Evolutionary conservation across 2,888 invertebrate species (phyloP), one percentile per base, ranked within the genome.

Genomic region (Conistra vaccinii): DNA sequence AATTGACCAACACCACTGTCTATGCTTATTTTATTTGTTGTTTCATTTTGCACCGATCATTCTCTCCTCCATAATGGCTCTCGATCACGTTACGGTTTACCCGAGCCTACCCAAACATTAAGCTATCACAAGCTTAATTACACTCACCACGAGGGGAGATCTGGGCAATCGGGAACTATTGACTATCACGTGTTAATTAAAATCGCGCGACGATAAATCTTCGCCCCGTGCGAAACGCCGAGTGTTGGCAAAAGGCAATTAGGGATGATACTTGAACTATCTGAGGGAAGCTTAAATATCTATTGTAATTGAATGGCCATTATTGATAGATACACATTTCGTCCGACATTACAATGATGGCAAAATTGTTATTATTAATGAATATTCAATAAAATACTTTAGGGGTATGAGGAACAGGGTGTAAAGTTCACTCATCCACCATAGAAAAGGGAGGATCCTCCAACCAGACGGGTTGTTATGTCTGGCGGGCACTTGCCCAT

Each of bases 141-240:
- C 81, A 84, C 73, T 85, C 74, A 78, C 74, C 63, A 71, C 63
- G 88, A 90, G 88, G 91, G 89, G 85, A 68, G 78, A 76, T 77
- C 69, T 71, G 81, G 86, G 79, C 80, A 78, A 86, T 89, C 77
- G 68, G 80, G 82, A 81, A 88, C 87, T 88, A 89, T 91, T 89
- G 90, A 89, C 90, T 92, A 93, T 93, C 88, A 93, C 88, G 92
- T 92, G 94, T 91, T 94, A 94, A 94, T 94, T 94, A 94, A 95
- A 94, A 94, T 90, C 73, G 90, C 87, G 87, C 89, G 85, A 84
- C 92, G 91, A 95, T 95, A 95, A 95, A 95, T 95, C 95, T 94
- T 93, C 92, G 70, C 89, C 88, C 92, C 94, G 93, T 95, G 95
- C 92, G 95, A 95, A 92, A 87, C 87, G 81, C 84, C 91, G 90